These are phyloP conservation scores for Percina caprodes DNA, from an alignment of 2,113 vertebrate species.

Conservation along the genomic window DNA sequence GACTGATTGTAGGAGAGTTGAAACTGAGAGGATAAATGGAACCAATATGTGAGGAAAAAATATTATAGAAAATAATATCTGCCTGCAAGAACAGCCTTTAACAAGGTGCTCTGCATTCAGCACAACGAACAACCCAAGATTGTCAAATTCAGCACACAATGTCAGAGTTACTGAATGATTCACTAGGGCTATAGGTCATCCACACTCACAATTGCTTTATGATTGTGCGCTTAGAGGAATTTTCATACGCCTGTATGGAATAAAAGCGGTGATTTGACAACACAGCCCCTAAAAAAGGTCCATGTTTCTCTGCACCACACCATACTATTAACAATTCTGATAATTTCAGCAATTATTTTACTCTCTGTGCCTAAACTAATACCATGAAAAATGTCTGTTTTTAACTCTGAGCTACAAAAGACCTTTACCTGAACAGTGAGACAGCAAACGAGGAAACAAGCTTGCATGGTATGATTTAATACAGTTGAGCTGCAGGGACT, in stretches of 20 bases:
- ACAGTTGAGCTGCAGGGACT: slow-evolving; percentile 10
- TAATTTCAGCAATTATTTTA: slow-evolving; percentile 1
- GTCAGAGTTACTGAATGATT: slow-evolving; percentile 60
- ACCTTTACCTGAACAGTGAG: slow-evolving; percentile 1
- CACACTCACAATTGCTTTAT: slow-evolving; percentile 59
- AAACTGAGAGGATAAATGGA: slow-evolving; percentile 20
- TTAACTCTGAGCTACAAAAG: not conserved
- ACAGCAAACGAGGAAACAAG: not conserved
- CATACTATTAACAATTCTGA: slow-evolving; percentile 37
- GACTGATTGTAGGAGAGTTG: slow-evolving; percentile 7
- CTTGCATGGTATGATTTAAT: slow-evolving; percentile 10
- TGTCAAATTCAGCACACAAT: slow-evolving; percentile 37
- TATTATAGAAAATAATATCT: not conserved
- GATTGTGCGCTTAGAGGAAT: slow-evolving; percentile 62
- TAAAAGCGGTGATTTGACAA: slow-evolving; percentile 34
- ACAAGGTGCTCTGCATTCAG: slow-evolving; percentile 35
- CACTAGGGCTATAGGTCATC: slow-evolving; percentile 47
- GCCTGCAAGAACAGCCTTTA: slow-evolving; percentile 1
- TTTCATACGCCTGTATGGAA: slow-evolving; percentile 42
- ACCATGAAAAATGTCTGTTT: slow-evolving; percentile 9
- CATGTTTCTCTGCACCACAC: not conserved
- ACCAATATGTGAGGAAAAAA: slow-evolving; percentile 6
- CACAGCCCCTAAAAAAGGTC: not conserved
- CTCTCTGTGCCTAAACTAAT: not conserved
- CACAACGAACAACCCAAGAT: not conserved